Base-by-base conservation (phyloP, 2,888 invertebrate species). In the Sinelater perroti region DNA sequence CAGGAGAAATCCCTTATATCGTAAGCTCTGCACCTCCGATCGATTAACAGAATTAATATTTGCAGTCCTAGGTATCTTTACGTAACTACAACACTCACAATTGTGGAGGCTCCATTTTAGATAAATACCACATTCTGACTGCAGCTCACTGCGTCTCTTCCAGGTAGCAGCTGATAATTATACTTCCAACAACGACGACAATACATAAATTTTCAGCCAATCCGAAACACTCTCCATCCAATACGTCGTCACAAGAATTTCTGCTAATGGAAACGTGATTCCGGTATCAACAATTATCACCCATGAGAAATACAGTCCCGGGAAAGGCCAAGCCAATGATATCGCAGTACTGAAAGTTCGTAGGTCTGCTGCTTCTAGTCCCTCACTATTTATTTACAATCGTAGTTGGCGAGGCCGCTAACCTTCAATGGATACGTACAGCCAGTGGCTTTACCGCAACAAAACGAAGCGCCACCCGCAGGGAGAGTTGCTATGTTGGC, bases 1-100 rank as follows among this genome's bases (percentile, higher is more conserved):
- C 16, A 2, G 66, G 65, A 26, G 65, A 66, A 63, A 53, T 66
- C 59, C 64, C 64, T 11, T 66, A 57, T 26, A 66, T 66, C 44
- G 66, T 66, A 56, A 59, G 33, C n/a, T n/a, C n/a, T n/a, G n/a
- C n/a, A n/a, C n/a, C n/a, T n/a, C n/a, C n/a, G n/a, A n/a, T n/a
- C n/a, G n/a, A n/a, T n/a, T n/a, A n/a, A n/a, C n/a, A n/a, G n/a
- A n/a, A n/a, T 26, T 20, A 7, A 13, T 20, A 13, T 52, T 47
- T 56, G 10, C 26, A 63, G n/a, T 24, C 24, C 5, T 24, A 24
- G 24, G 24, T 24, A 6, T 24, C 24, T 24, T 24, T 24, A 24
- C 24, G 24, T 24, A 5, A 24, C 5, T 24, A 6, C 24, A 24
- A 5, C 5, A n/a, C 28, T 10, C 28, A 28, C 10, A 28, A 3